Base-by-base conservation (phyloP, 2,888 invertebrate genomes). In the Heliconius ismenius region DNA sequence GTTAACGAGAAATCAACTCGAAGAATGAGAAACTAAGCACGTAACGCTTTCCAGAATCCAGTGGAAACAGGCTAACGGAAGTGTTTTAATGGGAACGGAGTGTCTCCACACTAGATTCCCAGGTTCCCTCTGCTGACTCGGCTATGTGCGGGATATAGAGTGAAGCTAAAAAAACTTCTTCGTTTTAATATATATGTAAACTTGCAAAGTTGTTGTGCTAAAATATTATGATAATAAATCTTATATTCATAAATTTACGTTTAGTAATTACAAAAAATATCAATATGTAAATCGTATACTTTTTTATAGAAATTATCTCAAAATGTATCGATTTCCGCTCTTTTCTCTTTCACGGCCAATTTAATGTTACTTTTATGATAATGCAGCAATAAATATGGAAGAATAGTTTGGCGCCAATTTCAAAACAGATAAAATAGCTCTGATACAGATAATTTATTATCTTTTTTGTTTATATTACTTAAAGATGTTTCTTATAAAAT, bases 241-340 rank as follows among this genome's bases (percentile, higher is more conserved):
- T 26, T 1, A 26, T 26, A 6, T 39, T 67, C 60, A 62, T 67
- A 43, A 24, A 18, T 67, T 39, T 7, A 67, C 39, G 24, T 15
- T 39, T 24, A 43, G 39, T 43, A 24, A 67, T 65, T 24, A 65
- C 6, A 39, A 67, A 39, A 67, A 64, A n/a, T 39, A 67, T 39
- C 18, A 67, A 67, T 39, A 67, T 67, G 39, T 67, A 67, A n/a
- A 67, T 67, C 15, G 1, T 24, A 10, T 18, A 24, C 4, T 18
- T 49, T 77, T 80, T 80, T 79, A 75, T 76, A 78, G 79, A 36
- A 76, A 81, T 76, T 72, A 75, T 78, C 76, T 78, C 58, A 54
- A 77, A 81, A 79, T 70, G 69, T 62, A 75, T 79, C 74, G 64
- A 74, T 81, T 79, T 82, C 82, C 82, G 81, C 79, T 81, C 79